Evolutionary conservation across 2,113 vertebrate genomes (phyloP).

Genomic region (Trichechus manatus): DNA sequence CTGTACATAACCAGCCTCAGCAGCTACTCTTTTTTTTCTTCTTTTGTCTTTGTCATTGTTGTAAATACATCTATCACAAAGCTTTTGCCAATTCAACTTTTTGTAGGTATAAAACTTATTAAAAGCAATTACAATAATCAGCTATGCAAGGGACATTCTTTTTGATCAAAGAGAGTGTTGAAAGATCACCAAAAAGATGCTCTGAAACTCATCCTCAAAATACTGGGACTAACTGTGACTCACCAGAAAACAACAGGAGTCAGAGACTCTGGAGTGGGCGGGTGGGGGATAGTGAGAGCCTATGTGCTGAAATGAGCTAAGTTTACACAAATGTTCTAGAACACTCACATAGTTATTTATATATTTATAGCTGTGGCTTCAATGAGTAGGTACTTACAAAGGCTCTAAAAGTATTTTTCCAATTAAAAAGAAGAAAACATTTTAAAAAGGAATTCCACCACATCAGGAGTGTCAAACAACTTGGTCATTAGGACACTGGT

Average conservation of each 20-base stretch:
- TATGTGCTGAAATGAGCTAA: neutral
- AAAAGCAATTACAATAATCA: neutral
- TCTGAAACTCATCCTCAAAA: neutral
- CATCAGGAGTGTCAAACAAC: neutral
- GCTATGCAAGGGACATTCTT: too few species aligned
- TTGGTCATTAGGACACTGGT: neutral
- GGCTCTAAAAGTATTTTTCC: neutral
- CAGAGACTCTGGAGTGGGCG: neutral
- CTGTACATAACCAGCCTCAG: too few species aligned
- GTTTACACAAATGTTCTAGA: neutral
- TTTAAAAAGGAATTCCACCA: neutral
- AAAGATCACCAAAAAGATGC: neutral
- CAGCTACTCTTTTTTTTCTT: too few species aligned
- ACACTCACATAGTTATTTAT: neutral
- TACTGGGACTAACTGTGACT: neutral
- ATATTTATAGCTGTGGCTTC: neutral
- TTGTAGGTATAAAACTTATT: neutral
- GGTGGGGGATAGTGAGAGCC: accelerated
- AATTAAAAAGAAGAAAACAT: neutral
- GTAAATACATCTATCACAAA: neutral
- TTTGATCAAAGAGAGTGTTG: neutral
- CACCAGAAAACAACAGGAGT: neutral
- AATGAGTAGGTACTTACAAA: neutral
- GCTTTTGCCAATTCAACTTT: neutral
- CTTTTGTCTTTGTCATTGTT: neutral